Conservation (phyloP, 2,888 invertebrate species). For the Plagodis dolabraria region DNA sequence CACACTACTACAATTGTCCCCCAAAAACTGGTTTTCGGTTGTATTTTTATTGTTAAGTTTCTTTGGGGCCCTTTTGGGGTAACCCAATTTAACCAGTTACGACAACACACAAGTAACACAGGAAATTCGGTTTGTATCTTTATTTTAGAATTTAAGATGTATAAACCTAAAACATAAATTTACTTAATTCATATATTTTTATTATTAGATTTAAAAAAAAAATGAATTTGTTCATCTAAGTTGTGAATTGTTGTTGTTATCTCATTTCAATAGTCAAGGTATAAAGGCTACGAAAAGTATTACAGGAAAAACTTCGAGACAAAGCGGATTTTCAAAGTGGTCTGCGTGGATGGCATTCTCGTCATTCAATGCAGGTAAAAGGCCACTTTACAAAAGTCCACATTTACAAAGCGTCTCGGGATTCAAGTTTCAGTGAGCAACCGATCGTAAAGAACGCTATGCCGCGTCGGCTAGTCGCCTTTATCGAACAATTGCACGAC, state of each 20-base stretch:
- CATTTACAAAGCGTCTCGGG: slow-evolving; percentile 57
- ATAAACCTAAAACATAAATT: too few relatives aligned
- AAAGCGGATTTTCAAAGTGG: slow-evolving; percentile 34
- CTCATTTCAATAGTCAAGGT: background rate
- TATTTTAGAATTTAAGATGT: too few relatives aligned
- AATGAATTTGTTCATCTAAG: too few relatives aligned
- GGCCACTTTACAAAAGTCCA: slow-evolving; percentile 53
- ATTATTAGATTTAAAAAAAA: too few relatives aligned
- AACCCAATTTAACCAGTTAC: slow-evolving; percentile 24
- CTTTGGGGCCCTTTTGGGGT: slow-evolving; percentile 31
- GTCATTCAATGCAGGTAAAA: slow-evolving; percentile 49
- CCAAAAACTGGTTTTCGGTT: slow-evolving; percentile 44
- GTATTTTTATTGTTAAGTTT: slow-evolving; percentile 35
- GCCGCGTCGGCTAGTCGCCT: slow-evolving; percentile 52
- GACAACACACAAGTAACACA: slow-evolving; percentile 2
- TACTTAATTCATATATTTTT: too few relatives aligned
- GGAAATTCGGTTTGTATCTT: too few relatives aligned
- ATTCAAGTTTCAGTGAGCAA: slow-evolving; percentile 56
- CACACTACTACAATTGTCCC: slow-evolving; percentile 56
- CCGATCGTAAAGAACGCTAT: slow-evolving; percentile 52
- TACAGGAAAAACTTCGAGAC: slow-evolving; percentile 14
- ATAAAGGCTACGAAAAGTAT: slow-evolving; percentile 9
- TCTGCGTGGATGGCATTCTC: slow-evolving; percentile 36
- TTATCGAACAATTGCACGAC: slow-evolving; percentile 55
- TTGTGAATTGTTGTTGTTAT: too few relatives aligned